Conservation (phyloP, 2,888 invertebrate species). For the Pandemis cinnamomeana region DNA sequence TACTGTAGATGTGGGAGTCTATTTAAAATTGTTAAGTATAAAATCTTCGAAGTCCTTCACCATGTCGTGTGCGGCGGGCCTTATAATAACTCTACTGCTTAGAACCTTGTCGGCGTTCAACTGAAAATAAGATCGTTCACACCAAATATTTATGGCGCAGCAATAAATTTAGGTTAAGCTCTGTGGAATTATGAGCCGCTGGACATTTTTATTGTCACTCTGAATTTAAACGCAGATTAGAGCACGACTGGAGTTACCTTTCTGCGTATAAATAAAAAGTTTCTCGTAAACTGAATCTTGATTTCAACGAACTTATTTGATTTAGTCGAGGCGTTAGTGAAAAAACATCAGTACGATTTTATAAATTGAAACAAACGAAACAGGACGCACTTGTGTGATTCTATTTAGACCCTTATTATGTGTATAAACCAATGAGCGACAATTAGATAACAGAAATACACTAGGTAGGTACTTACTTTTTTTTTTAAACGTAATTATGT, state of each 20-base stretch:
- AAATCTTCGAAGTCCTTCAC: neutral
- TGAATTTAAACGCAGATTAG: constrained; percentile 40
- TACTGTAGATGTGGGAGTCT: too few relatives aligned
- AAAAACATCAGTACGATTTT: neutral
- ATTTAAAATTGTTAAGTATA: neutral
- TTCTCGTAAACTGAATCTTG: constrained; percentile 11
- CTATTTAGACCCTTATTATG: too few relatives aligned
- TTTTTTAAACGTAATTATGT: too few relatives aligned
- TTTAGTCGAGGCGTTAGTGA: neutral
- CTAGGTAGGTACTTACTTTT: too few relatives aligned
- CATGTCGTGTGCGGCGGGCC: constrained; percentile 30
- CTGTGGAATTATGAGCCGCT: constrained; percentile 49
- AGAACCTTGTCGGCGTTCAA: constrained; percentile 65
- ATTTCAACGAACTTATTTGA: neutral
- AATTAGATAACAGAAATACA: too few relatives aligned
- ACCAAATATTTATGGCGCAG: constrained; percentile 57
- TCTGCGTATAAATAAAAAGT: constrained; percentile 33
- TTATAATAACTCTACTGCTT: constrained; percentile 65
- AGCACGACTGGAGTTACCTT: constrained; percentile 34
- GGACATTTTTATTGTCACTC: constrained; percentile 42
- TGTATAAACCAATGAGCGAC: too few relatives aligned
- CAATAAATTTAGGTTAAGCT: constrained; percentile 55
- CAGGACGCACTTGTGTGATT: neutral
- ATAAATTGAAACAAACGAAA: neutral
- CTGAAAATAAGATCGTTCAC: constrained; percentile 65